Evolutionary conservation across 2,113 vertebrate genomes (phyloP).

Genomic region (Heloderma charlesbogerti): DNA sequence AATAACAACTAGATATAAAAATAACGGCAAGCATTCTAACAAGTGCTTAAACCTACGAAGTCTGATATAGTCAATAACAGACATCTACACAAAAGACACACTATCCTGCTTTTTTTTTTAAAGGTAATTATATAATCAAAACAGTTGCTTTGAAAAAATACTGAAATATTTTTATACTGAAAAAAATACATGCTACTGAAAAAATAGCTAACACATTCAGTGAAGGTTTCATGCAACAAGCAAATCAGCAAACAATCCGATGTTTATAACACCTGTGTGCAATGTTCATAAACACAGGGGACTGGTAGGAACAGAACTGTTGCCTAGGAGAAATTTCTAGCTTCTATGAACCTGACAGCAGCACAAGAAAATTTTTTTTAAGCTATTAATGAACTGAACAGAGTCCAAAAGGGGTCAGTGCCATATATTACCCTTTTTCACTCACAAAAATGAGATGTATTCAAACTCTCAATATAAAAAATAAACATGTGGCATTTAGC

Average conservation of each 20-base stretch:
- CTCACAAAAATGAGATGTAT: background rate
- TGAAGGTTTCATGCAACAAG: background rate
- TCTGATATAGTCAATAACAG: background rate
- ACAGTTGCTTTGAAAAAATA: background rate
- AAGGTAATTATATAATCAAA: background rate
- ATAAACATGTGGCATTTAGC: background rate
- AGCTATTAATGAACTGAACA: background rate
- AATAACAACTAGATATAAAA: background rate
- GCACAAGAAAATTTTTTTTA: background rate
- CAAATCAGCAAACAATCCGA: slow-evolving; percentile 1
- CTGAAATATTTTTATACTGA: no score
- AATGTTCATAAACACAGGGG: background rate
- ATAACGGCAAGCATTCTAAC: background rate
- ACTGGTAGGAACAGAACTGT: background rate
- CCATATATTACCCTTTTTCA: background rate
- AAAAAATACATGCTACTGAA: background rate
- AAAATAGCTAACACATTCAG: background rate
- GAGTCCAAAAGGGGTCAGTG: background rate
- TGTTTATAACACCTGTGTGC: background rate
- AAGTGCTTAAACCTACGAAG: background rate
- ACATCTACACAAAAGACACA: background rate
- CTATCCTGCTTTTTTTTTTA: background rate
- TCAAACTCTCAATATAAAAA: background rate
- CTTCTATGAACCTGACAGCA: background rate
- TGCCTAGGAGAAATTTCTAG: slow-evolving; percentile 15